Percentiles rank a stretch among this genome's conserved stretches.
phyloP scores from a whole-genome alignment of 23 tunicate species.

The Styela plicata region DNA sequence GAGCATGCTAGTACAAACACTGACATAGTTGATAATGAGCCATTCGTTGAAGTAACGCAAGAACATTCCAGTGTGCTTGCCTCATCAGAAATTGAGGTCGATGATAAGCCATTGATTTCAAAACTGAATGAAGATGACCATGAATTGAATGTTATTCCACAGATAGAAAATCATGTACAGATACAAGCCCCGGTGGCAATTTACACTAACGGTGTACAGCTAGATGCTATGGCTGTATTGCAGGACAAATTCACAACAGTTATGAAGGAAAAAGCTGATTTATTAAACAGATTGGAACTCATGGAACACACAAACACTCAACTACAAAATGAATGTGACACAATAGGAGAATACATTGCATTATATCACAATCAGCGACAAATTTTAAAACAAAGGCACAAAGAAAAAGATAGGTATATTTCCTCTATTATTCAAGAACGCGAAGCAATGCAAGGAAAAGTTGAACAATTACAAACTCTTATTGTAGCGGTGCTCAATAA shows the following conservation, averaged over 20 bases:
- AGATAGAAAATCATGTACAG: no score
- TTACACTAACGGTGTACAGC: neutral
- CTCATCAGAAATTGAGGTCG: neutral
- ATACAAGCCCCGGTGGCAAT: neutral
- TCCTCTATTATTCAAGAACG: conserved; percentile 78
- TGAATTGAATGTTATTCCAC: no score
- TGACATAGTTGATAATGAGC: neutral
- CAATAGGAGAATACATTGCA: conserved; percentile 90
- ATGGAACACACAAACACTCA: conserved; percentile 84
- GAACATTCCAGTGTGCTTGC: neutral
- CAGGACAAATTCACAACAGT: conserved; percentile 67
- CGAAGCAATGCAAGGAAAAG: conserved; percentile 74
- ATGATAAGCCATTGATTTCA: no score
- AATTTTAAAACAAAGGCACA: conserved; percentile 70
- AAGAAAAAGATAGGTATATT: conserved; percentile 91
- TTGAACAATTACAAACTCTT: conserved; percentile 60
- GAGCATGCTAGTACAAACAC: neutral
- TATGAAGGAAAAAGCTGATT: conserved; percentile 71
- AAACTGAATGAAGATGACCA: no score
- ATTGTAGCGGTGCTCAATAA: conserved; percentile 47
- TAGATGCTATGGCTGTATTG: conserved; percentile 3
- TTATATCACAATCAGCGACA: conserved; percentile 87
- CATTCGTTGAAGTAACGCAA: neutral
- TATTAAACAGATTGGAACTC: conserved; percentile 55
- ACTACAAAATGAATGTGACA: conserved; percentile 91